A percentile compares a stretch with the other conserved stretches of the same genome.
phyloP scores from a whole-genome alignment of 2,888 invertebrate species.

The Pachycephus smyrnensis region DNA sequence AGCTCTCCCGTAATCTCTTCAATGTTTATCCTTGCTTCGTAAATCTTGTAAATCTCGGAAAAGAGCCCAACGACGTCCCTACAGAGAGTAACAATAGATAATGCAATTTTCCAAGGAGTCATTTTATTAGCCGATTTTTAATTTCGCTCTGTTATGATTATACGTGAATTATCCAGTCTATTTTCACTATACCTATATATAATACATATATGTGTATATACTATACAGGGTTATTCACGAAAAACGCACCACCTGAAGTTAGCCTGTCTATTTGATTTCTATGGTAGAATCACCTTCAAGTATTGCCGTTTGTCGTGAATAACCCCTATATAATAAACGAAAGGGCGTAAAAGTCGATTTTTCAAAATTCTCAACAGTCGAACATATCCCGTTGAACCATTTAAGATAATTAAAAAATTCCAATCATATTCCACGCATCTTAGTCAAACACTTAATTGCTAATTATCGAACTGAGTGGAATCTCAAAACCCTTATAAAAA shows the following conservation, averaged over 20 bases:
- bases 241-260: too few relatives aligned
- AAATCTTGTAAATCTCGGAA: slow-evolving; percentile 55
- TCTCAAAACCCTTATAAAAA: not conserved
- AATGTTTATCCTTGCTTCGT: slow-evolving; percentile 65
- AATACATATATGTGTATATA: too few relatives aligned
- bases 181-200: not conserved
- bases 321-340: not conserved
- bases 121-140: slow-evolving; percentile 14
- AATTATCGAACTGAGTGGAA: not conserved
- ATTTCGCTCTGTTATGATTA: not conserved
- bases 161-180: not conserved
- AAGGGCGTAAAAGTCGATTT: not conserved
- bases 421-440: not conserved
- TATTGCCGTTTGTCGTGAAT: too few relatives aligned
- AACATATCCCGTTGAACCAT: not conserved
- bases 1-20: slow-evolving; percentile 65
- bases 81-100: slow-evolving; percentile 54
- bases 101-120: slow-evolving; percentile 49
- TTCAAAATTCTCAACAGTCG: not conserved
- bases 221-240: too few relatives aligned
- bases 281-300: too few relatives aligned
- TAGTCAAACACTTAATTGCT: not conserved
- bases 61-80: slow-evolving; percentile 31
- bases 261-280: too few relatives aligned
- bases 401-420: not conserved